Evolutionary conservation across 2,797 vertebrate genomes (phyloP).

Genomic region (Loriculus beryllinus): DNA sequence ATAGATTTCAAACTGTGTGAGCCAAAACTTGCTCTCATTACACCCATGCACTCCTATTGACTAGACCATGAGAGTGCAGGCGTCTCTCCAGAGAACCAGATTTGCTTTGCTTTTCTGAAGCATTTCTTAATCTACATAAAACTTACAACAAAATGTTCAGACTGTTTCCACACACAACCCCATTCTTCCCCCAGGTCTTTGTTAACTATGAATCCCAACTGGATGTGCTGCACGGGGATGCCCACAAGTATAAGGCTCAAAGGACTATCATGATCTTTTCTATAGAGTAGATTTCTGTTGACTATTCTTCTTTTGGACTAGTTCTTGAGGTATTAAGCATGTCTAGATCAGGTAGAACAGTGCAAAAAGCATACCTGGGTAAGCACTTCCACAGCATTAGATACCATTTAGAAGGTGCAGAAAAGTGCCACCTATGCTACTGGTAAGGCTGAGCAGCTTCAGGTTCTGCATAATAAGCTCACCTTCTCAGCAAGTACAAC

Average conservation of each 20-base stretch:
- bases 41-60: not conserved
- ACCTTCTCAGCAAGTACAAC: not conserved
- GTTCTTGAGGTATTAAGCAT: rapidly evolving
- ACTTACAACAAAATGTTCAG: not conserved
- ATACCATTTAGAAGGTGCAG: not conserved
- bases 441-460: not conserved
- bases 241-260: not conserved
- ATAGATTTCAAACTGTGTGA: slow-evolving; percentile 38
- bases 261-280: not conserved
- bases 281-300: not conserved
- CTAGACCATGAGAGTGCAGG: not conserved
- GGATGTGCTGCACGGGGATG: not conserved
- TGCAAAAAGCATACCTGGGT: not conserved
- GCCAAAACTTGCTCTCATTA: slow-evolving; percentile 36
- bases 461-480: not conserved
- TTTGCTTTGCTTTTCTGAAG: not conserved
- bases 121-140: not conserved
- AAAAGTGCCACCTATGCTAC: not conserved
- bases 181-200: not conserved
- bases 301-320: not conserved
- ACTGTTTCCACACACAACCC: not conserved
- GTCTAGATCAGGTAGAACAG: not conserved
- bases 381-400: not conserved
- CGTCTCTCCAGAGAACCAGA: not conserved
- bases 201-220: not conserved